Evolutionary conservation across 2,888 invertebrate genomes (phyloP).

Genomic region (Drosophila vallismaia): DNA sequence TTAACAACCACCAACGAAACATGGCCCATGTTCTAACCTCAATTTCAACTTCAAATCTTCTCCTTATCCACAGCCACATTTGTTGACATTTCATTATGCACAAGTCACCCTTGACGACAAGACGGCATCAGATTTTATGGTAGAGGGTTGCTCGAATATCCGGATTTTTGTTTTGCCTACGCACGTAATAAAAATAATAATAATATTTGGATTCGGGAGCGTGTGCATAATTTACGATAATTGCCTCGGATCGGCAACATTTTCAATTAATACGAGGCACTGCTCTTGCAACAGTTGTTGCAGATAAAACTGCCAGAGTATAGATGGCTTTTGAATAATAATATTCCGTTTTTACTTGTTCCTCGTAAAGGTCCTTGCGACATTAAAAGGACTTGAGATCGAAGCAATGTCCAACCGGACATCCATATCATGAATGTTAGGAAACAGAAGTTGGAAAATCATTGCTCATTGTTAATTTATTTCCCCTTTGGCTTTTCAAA

Average conservation of each 20-base stretch:
- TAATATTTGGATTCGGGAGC: constrained; percentile 66
- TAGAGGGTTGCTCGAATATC: constrained; percentile 40
- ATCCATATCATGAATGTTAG: constrained; percentile 29
- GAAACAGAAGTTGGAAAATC: constrained; percentile 56
- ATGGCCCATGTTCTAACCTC: constrained; percentile 22
- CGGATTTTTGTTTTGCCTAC: constrained; percentile 50
- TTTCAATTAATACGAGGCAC: constrained; percentile 65
- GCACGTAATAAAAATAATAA: constrained; percentile 67
- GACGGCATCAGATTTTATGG: neutral
- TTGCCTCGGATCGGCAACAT: constrained; percentile 67
- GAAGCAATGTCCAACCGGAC: constrained; percentile 12
- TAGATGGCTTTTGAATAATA: no score
- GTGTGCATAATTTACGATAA: constrained; percentile 75
- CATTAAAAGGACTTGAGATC: constrained; percentile 16
- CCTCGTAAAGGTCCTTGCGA: constrained; percentile 10
- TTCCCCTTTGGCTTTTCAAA: constrained; percentile 72
- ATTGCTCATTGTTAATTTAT: constrained; percentile 77
- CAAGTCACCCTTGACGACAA: constrained; percentile 40
- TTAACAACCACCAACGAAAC: constrained; percentile 19
- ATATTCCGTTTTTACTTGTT: neutral
- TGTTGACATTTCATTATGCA: constrained; percentile 72
- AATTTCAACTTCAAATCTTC: neutral
- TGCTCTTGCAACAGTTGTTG: constrained; percentile 12
- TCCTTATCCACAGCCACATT: constrained; percentile 30
- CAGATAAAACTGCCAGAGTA: constrained; percentile 1